phyloP scores from a whole-genome alignment of 2,888 invertebrate genomes.

The Allacma fusca region DNA sequence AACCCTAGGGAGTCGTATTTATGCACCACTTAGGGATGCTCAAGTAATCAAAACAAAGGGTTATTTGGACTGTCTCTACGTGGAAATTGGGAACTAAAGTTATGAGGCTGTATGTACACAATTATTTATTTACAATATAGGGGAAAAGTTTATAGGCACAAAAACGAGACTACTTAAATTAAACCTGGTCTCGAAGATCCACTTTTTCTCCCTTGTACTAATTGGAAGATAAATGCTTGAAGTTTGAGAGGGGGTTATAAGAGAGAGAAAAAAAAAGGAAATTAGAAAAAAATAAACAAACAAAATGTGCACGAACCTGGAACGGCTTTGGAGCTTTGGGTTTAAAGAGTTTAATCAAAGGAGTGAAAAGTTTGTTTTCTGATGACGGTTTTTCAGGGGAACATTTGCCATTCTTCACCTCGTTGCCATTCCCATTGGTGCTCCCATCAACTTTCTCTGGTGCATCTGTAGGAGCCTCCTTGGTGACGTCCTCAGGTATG shows the following conservation, averaged over 20 bases:
- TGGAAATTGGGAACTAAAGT: too few species aligned
- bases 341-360: constrained; percentile 28
- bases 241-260: background rate
- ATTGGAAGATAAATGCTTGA: too few species aligned
- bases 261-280: background rate
- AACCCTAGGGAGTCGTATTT: too few species aligned
- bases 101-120: too few species aligned
- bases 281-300: background rate
- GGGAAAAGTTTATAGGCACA: too few species aligned
- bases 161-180: too few species aligned
- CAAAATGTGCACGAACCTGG: constrained; percentile 22
- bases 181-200: too few species aligned
- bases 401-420: constrained; percentile 21
- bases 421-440: constrained; percentile 11
- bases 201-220: too few species aligned
- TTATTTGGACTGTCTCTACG: too few species aligned
- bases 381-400: constrained; percentile 7
- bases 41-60: too few species aligned
- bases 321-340: constrained; percentile 33
- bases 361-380: constrained; percentile 24
- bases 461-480: constrained; percentile 2
- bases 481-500: constrained; percentile 37
- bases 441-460: constrained; percentile 31
- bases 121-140: too few species aligned
- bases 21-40: too few species aligned